A percentile compares a stretch with the other conserved stretches of the same genome.
Evolutionary conservation across 2,113 vertebrate species (phyloP).

Genomic region (Dasyprocta punctata): DNA sequence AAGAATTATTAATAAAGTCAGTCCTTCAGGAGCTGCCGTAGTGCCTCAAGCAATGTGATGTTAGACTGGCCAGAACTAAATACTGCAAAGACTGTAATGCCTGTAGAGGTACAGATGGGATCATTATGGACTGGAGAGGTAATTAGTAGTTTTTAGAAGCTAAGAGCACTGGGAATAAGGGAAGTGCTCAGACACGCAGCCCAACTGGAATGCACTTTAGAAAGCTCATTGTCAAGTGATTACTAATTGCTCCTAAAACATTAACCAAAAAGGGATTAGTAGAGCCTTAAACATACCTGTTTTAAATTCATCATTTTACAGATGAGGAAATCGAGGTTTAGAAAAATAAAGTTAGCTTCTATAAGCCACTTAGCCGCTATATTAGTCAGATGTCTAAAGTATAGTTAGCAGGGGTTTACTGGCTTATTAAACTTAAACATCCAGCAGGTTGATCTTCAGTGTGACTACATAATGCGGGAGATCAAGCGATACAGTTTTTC

Average conservation of each 20-base stretch:
- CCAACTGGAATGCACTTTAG: neutral
- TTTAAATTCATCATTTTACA: slow-evolving; percentile 26
- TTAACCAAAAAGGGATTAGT: neutral
- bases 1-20: neutral
- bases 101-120: neutral
- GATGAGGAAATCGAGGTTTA: neutral
- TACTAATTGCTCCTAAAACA: neutral
- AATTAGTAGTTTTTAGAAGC: neutral
- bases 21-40: neutral
- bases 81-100: neutral
- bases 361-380: neutral
- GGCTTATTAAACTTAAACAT: neutral
- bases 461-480: neutral
- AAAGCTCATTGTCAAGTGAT: neutral
- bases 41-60: neutral
- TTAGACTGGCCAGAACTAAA: neutral
- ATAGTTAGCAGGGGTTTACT: neutral
- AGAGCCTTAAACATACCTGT: neutral
- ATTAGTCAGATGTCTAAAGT: neutral
- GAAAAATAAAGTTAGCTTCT: neutral
- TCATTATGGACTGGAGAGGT: neutral
- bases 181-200: neutral
- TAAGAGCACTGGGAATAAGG: neutral
- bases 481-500: neutral
- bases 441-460: neutral